Conservation (phyloP, 1,140 invertebrate genomes). For the Rhizoglyphus robini region DNA sequence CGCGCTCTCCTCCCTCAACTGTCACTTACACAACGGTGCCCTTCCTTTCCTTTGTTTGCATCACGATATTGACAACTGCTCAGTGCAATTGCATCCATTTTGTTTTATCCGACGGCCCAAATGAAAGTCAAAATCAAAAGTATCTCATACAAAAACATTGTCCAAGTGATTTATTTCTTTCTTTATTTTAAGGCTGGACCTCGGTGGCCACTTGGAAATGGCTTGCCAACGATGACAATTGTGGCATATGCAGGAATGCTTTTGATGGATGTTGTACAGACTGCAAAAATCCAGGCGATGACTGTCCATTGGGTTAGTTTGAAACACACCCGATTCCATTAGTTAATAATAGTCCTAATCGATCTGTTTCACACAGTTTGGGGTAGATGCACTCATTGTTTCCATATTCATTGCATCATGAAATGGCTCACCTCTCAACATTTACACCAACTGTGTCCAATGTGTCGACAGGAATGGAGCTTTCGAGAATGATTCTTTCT, state of each 20-base stretch:
- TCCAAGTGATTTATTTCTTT: background rate
- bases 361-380: slow-evolving; percentile 61
- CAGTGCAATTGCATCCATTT: background rate
- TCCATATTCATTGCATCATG: slow-evolving; percentile 98
- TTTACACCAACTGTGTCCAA: slow-evolving; percentile 87
- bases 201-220: slow-evolving; percentile 89
- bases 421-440: slow-evolving; percentile 97
- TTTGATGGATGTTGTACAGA: slow-evolving; percentile 98
- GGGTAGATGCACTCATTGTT: slow-evolving; percentile 97
- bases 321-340: background rate
- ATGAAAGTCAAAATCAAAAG: slow-evolving; percentile 6
- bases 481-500: slow-evolving; percentile 55
- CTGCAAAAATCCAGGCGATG: slow-evolving; percentile 94
- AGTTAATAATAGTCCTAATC: no score
- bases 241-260: slow-evolving; percentile 95
- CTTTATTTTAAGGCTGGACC: slow-evolving; percentile 55
- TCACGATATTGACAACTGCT: background rate
- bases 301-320: slow-evolving; percentile 69
- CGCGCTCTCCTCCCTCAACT: background rate
- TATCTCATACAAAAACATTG: background rate
- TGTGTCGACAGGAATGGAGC: slow-evolving; percentile 99
- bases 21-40: background rate
- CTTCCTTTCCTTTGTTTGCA: background rate
- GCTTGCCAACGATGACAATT: slow-evolving; percentile 95
- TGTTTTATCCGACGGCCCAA: background rate